Evolutionary conservation across 2,888 invertebrate species (phyloP).

Genomic region (Archaeoteleia sp.): DNA sequence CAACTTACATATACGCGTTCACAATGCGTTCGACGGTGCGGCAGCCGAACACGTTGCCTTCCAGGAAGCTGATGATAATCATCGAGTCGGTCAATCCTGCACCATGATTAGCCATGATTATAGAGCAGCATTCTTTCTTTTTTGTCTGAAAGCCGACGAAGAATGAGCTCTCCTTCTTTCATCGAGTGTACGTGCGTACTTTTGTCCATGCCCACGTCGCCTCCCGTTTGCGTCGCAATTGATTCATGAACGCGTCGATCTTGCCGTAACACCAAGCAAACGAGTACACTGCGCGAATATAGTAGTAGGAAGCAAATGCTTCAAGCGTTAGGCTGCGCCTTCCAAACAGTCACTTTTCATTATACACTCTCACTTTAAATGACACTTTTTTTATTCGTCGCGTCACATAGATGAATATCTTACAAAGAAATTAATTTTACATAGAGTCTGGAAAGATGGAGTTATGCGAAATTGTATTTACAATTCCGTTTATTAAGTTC

Average conservation of each 20-base stretch:
- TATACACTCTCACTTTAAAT: too few relatives aligned
- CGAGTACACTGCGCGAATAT: background rate
- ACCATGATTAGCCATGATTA: slow-evolving; percentile 64
- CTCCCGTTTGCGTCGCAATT: slow-evolving; percentile 26
- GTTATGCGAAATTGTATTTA: too few relatives aligned
- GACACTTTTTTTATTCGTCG: too few relatives aligned
- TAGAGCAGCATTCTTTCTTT: slow-evolving; percentile 53
- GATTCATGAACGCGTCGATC: slow-evolving; percentile 35
- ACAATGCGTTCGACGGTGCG: slow-evolving; percentile 27
- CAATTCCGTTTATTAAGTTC: too few relatives aligned
- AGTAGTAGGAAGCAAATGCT: background rate
- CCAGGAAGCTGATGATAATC: slow-evolving; percentile 57
- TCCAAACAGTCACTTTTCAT: too few relatives aligned
- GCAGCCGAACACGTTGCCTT: slow-evolving; percentile 42
- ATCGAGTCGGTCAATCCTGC: slow-evolving; percentile 53
- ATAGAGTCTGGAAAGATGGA: too few relatives aligned
- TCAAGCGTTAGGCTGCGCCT: too few relatives aligned
- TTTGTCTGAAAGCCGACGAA: slow-evolving; percentile 39
- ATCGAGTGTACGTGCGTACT: slow-evolving; percentile 22
- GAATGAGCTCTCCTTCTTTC: slow-evolving; percentile 42
- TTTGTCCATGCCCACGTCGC: background rate
- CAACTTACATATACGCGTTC: background rate
- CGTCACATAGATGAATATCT: too few relatives aligned
- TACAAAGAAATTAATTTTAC: too few relatives aligned
- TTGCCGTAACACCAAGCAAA: slow-evolving; percentile 4